These are phyloP conservation scores for Diarsia brunnea DNA, from an alignment of 2,888 invertebrate species.

Conservation along the genomic window DNA sequence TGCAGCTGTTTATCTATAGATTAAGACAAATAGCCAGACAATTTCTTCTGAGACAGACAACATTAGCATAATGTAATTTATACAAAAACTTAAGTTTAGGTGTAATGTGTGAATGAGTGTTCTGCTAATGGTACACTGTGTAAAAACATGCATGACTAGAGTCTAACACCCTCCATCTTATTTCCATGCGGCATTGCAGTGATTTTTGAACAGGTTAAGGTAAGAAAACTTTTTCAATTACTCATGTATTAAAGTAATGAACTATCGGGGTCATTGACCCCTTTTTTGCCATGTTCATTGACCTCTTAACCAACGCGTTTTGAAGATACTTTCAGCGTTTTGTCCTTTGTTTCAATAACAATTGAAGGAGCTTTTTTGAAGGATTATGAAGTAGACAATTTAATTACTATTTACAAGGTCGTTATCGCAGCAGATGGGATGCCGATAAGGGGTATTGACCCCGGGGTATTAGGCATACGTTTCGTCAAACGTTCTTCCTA, in stretches of 20 bases:
- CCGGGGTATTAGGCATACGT: conserved; percentile 26
- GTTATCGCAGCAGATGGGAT: conserved; percentile 29
- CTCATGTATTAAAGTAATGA: conserved; percentile 80
- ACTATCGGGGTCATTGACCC: conserved; percentile 83
- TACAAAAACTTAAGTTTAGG: conserved; percentile 30
- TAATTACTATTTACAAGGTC: conserved; percentile 58
- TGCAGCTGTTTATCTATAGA: conserved; percentile 4
- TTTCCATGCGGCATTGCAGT: conserved; percentile 75
- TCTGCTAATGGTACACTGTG: conserved; percentile 27
- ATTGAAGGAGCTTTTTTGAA: conserved; percentile 37
- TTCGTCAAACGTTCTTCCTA: conserved; percentile 33
- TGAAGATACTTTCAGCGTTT: conserved; percentile 73
- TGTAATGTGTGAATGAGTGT: conserved; percentile 25
- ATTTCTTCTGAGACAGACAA: conserved; percentile 10
- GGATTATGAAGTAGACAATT: conserved; percentile 20
- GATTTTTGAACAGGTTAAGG: conserved; percentile 67
- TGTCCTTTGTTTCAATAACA: conserved; percentile 67
- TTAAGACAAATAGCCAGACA: conserved; percentile 8
- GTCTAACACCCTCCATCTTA: conserved; percentile 41
- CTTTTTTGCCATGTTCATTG: conserved; percentile 86
- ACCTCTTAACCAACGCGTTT: conserved; percentile 86
- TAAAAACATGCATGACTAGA: conserved; percentile 34
- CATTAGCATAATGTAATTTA: conserved; percentile 43
- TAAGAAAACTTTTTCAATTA: conserved; percentile 68
- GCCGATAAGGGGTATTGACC: conserved; percentile 58